Conservation (phyloP, 2,113 vertebrate genomes). For the Laticauda colubrina region DNA sequence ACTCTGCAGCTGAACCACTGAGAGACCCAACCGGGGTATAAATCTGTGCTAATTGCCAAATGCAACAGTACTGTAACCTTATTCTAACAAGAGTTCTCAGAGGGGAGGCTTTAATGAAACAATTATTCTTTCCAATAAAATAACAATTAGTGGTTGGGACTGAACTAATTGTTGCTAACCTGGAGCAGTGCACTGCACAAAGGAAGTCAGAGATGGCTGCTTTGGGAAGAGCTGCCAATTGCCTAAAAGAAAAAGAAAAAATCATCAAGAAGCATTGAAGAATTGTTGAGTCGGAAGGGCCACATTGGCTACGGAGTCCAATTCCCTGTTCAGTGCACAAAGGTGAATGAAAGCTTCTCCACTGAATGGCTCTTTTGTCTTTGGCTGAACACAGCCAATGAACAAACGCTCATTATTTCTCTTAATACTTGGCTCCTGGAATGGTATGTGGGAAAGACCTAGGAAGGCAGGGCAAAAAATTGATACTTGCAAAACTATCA, state of each 20-base stretch:
- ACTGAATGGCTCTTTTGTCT: neutral
- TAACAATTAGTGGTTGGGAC: slow-evolving; percentile 28
- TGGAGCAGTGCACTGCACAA: slow-evolving; percentile 20
- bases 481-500: neutral
- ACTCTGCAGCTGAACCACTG: neutral
- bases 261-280: neutral
- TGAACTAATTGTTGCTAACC: slow-evolving; percentile 45
- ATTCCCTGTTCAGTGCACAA: neutral
- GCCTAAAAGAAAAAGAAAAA: neutral
- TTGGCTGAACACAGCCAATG: neutral
- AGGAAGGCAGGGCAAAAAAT: neutral
- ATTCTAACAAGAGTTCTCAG: slow-evolving; percentile 32
- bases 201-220: neutral
- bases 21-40: neutral
- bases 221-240: neutral
- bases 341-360: neutral
- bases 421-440: neutral
- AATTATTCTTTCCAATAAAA: slow-evolving; percentile 44
- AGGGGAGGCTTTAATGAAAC: slow-evolving; percentile 28
- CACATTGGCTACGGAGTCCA: neutral
- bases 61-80: slow-evolving; percentile 23
- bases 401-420: neutral
- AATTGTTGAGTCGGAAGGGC: neutral
- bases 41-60: slow-evolving; percentile 18
- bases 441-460: neutral